Evolutionary conservation across 2,113 vertebrate species (phyloP).

Genomic region (Rhynchopsitta pachyrhyncha): DNA sequence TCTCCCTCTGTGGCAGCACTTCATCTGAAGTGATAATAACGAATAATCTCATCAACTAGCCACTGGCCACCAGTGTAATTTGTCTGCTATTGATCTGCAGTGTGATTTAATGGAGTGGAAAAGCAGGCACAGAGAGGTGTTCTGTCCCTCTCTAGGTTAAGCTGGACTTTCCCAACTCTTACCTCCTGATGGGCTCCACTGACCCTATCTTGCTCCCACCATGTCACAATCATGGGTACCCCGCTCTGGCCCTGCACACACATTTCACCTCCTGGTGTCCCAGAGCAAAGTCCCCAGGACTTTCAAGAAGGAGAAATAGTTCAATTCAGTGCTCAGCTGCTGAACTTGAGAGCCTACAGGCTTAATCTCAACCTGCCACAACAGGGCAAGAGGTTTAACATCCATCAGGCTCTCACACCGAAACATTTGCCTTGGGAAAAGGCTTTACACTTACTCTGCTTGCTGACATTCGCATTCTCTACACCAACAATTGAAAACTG

Average conservation of each 20-base stretch:
- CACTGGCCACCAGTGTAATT: neutral
- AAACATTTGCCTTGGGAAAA: neutral
- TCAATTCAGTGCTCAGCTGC: neutral
- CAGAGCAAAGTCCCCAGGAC: neutral
- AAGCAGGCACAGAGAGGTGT: neutral
- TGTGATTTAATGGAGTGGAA: conserved; percentile 19
- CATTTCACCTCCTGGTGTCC: neutral
- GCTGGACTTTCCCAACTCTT: neutral
- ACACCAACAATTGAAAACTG: neutral
- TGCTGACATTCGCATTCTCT: neutral
- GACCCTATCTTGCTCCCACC: neutral
- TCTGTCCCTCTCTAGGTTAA: neutral
- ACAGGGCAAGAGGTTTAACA: neutral
- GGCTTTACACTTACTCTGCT: neutral
- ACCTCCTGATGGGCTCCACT: rapidly evolving
- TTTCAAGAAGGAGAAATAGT: neutral
- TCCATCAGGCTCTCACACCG: neutral
- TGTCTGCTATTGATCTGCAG: neutral
- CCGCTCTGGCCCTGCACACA: rapidly evolving
- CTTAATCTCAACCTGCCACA: neutral
- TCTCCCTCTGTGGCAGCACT: neutral
- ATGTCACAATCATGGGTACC: rapidly evolving
- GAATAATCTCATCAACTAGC: conserved; percentile 21
- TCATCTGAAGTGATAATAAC: conserved; percentile 32
- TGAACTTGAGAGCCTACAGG: neutral